These are phyloP conservation scores for Dendronephthya gigantea DNA, from an alignment of 64 coral and sea anemone genomes.

Conservation along the genomic window DNA sequence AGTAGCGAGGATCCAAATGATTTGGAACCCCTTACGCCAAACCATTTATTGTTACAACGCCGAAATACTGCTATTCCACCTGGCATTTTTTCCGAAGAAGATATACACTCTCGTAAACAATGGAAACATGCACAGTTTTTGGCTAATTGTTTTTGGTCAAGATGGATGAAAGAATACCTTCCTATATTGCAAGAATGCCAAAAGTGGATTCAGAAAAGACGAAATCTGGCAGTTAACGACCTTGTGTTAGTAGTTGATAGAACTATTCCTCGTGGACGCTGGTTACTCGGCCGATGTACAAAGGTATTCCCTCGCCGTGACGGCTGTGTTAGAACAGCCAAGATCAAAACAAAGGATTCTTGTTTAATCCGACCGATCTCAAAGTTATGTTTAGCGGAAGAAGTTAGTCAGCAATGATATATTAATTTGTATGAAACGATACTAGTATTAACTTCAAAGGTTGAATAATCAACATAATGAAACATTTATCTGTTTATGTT, in stretches of 20 bases:
- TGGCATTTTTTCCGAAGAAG: not conserved
- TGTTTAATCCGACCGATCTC: not conserved
- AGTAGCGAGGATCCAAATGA: too few species aligned
- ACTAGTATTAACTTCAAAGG: too few species aligned
- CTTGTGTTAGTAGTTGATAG: not conserved
- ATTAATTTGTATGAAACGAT: not conserved
- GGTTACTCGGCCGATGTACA: not conserved
- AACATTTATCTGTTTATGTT: not conserved
- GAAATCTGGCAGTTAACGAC: not conserved
- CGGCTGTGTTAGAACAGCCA: not conserved
- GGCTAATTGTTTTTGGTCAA: constrained; percentile 4
- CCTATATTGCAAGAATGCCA: not conserved
- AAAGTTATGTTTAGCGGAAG: not conserved
- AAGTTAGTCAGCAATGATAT: not conserved
- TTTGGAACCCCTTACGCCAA: not conserved
- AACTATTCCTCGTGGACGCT: not conserved
- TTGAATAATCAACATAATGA: too few species aligned
- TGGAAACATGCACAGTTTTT: not conserved
- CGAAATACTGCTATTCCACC: not conserved
- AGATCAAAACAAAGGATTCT: not conserved
- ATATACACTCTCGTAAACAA: not conserved
- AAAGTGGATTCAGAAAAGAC: not conserved
- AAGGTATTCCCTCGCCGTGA: constrained; percentile 12
- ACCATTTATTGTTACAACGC: not conserved
- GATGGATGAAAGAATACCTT: not conserved